Evolutionary conservation across 2,113 vertebrate species (phyloP).

Genomic region (Pomatorhinus ruficollis): DNA sequence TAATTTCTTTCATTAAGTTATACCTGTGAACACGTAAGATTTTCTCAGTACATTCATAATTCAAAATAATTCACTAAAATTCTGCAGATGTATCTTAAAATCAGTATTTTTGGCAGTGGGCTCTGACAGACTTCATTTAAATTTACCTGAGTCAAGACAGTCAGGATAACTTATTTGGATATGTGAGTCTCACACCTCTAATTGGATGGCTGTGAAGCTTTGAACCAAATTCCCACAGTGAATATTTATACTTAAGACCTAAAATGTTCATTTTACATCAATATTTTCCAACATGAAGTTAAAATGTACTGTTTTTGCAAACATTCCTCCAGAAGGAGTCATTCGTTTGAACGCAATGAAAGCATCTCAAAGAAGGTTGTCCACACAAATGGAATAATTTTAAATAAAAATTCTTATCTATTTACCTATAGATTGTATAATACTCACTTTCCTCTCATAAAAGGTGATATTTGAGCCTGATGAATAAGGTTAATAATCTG

Average conservation of each 20-base stretch:
- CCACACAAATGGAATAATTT: neutral
- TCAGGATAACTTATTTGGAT: neutral
- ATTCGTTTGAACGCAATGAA: neutral
- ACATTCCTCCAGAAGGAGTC: neutral
- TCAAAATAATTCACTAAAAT: neutral
- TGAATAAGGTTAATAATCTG: neutral
- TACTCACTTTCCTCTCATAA: neutral
- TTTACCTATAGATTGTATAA: neutral
- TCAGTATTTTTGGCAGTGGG: neutral
- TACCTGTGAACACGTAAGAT: neutral
- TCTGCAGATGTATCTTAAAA: neutral
- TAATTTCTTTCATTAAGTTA: neutral
- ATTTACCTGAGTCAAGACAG: neutral
- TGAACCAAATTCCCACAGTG: neutral
- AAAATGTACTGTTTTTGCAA: neutral
- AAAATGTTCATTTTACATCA: conserved; percentile 10
- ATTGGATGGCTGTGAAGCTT: neutral
- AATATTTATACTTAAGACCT: neutral
- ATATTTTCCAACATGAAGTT: neutral
- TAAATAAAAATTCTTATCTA: neutral
- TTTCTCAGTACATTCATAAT: neutral
- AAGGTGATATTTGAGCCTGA: neutral
- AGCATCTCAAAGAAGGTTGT: neutral
- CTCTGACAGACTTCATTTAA: neutral
- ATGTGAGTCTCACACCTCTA: neutral